A percentile compares a stretch with the other conserved stretches of the same genome.
Conservation (phyloP, 2,797 vertebrate genomes). For the Sebastes glaucus region DNA sequence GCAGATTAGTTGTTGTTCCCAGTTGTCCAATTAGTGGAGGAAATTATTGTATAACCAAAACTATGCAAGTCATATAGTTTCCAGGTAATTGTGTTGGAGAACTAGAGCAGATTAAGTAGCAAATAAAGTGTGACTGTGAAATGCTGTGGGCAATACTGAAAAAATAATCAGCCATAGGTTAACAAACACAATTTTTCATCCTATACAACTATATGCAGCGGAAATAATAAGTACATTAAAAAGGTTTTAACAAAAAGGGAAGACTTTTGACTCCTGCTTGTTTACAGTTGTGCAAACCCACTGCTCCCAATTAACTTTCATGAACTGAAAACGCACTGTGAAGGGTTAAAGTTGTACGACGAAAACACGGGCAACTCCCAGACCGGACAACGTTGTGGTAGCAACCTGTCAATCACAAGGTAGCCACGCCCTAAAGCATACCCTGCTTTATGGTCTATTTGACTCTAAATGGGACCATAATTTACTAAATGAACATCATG, state of each 20-base stretch:
- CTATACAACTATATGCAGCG: background rate
- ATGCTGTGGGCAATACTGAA: background rate
- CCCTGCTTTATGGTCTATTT: too few relatives aligned
- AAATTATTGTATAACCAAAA: constrained; percentile 43
- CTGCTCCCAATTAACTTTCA: background rate
- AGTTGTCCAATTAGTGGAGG: constrained; percentile 46
- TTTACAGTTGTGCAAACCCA: background rate
- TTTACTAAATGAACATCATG: too few relatives aligned
- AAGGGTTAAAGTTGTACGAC: too few relatives aligned
- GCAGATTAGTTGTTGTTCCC: constrained; percentile 19
- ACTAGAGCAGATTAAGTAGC: background rate
- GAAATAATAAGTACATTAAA: background rate
- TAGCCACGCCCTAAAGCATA: too few relatives aligned
- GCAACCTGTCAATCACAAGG: too few relatives aligned
- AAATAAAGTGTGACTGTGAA: background rate
- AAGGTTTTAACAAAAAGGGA: background rate
- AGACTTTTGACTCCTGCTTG: background rate
- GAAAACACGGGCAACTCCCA: too few relatives aligned
- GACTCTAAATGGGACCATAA: too few relatives aligned
- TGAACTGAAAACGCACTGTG: background rate
- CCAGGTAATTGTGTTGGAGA: constrained; percentile 21
- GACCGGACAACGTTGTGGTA: too few relatives aligned
- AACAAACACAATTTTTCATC: background rate
- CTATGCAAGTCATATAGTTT: constrained; percentile 23
- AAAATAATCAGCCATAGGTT: background rate